Percentiles rank a stretch among this genome's conserved stretches.
Conservation (phyloP, 1,140 invertebrate species). For the Pissodes strobi region DNA sequence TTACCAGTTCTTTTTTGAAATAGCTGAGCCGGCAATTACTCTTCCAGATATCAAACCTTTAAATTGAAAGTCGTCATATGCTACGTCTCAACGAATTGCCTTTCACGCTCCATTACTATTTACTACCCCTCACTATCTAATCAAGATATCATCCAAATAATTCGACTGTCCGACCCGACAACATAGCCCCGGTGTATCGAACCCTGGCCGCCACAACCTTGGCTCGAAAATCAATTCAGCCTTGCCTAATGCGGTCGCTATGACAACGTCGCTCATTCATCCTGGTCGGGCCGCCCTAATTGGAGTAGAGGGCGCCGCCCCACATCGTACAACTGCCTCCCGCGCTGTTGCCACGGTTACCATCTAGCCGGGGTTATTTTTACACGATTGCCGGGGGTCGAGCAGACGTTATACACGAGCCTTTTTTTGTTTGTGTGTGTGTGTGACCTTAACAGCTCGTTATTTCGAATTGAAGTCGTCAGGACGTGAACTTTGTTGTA, state of each 20-base stretch:
- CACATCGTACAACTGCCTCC: slow-evolving; percentile 18
- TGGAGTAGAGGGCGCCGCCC: slow-evolving; percentile 5
- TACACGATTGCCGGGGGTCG: slow-evolving; percentile 11
- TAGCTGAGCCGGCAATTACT: too few species aligned
- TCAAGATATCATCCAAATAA: too few species aligned
- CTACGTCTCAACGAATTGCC: too few species aligned
- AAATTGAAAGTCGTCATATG: too few species aligned
- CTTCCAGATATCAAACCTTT: too few species aligned
- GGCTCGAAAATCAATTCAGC: slow-evolving; percentile 53
- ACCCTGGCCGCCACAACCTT: slow-evolving; percentile 40
- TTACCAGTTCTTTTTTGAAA: too few species aligned
- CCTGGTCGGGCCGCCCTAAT: slow-evolving; percentile 42
- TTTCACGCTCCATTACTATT: too few species aligned
- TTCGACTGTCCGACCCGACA: too few species aligned
- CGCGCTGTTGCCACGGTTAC: slow-evolving; percentile 33
- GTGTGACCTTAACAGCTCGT: background rate
- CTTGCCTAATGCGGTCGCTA: slow-evolving; percentile 47
- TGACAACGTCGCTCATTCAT: slow-evolving; percentile 51
- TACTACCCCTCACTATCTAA: too few species aligned
- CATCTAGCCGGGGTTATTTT: slow-evolving; percentile 16
- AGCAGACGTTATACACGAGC: background rate
- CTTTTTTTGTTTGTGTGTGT: background rate
- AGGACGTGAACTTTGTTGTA: too few species aligned
- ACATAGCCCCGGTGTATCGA: too few species aligned
- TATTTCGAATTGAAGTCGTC: background rate